These are phyloP conservation scores for Phalanger gymnotis DNA, from an alignment of 2,797 vertebrate genomes.

Conservation along the genomic window DNA sequence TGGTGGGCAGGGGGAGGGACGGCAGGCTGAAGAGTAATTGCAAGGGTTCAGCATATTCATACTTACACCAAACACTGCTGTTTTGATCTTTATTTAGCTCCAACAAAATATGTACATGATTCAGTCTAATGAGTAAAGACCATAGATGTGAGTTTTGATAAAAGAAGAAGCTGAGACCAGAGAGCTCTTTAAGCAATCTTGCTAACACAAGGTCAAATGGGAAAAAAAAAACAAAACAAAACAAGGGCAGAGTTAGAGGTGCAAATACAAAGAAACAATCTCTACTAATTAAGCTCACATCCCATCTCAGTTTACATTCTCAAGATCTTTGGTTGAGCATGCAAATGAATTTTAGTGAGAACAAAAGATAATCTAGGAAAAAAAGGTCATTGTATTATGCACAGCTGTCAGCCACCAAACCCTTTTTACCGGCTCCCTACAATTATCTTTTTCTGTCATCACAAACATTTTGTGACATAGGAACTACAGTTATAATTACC, in stretches of 20 bases:
- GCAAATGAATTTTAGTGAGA: not conserved
- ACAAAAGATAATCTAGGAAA: not conserved
- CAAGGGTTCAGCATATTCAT: not conserved
- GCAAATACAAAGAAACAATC: not conserved
- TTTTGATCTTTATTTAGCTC: not conserved
- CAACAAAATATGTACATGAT: not conserved
- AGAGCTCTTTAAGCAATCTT: not conserved
- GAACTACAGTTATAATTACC: not conserved
- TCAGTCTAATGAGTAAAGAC: not conserved
- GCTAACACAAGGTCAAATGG: not conserved
- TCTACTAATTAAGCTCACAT: not conserved
- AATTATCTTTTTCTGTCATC: not conserved
- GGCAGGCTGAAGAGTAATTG: not conserved
- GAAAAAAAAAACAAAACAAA: not conserved
- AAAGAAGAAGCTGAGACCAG: not conserved
- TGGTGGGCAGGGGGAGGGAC: fast-evolving
- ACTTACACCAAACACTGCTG: not conserved
- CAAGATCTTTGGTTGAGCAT: not conserved
- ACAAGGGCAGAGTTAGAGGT: not conserved
- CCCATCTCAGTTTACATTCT: not conserved
- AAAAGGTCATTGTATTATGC: not conserved
- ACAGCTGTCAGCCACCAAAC: not conserved
- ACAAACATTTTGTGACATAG: not conserved
- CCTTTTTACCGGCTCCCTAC: not conserved
- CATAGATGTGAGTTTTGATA: not conserved